phyloP scores from a whole-genome alignment of 2,888 invertebrate genomes.

The Arenicola marina region DNA sequence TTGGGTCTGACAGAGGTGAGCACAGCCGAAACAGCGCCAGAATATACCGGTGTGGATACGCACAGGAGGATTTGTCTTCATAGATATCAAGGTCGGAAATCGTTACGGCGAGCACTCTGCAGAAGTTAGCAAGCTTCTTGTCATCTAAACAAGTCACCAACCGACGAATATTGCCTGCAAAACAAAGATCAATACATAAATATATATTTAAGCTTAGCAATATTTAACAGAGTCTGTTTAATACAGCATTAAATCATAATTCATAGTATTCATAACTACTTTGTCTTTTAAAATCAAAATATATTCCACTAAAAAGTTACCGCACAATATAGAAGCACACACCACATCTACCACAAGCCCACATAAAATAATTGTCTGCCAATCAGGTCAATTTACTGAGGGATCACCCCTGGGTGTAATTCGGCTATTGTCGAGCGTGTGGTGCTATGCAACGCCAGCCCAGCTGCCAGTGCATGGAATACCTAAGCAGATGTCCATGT shows the following conservation, averaged over 20 bases:
- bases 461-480: too few species aligned
- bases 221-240: too few species aligned
- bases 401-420: too few species aligned
- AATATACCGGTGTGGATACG: too few species aligned
- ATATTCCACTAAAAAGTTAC: background rate
- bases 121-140: conserved; percentile 60
- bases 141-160: conserved; percentile 54
- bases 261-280: background rate
- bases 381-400: too few species aligned
- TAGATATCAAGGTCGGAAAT: conserved; percentile 62
- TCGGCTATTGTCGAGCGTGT: too few species aligned
- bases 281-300: background rate
- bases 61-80: conserved; percentile 61
- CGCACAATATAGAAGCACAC: background rate
- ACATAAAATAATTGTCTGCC: too few species aligned
- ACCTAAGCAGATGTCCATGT: too few species aligned
- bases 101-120: conserved; percentile 61
- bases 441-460: too few species aligned
- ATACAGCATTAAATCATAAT: background rate
- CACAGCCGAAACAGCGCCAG: too few species aligned
- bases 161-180: conserved; percentile 47
- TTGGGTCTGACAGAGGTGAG: too few species aligned
- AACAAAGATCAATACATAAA: background rate
- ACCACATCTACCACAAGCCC: too few species aligned
- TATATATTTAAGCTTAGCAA: background rate